Conservation (phyloP, 2,113 vertebrate species). For the Puntigrus tetrazona region DNA sequence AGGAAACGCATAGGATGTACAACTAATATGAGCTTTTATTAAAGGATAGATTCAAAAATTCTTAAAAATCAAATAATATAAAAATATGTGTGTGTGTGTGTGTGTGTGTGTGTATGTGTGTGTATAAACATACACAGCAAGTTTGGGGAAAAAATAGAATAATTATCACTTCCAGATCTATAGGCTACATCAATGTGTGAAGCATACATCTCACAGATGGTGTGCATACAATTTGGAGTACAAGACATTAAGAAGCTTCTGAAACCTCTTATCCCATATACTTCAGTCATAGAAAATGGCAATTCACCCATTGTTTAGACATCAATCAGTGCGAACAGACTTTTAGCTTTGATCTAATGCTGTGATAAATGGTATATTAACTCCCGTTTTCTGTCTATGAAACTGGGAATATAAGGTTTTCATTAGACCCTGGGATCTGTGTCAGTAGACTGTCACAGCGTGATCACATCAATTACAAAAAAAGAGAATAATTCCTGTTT, state of each 20-base stretch:
- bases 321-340: background rate
- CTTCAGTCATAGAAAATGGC: background rate
- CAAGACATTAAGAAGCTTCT: background rate
- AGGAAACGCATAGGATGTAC: background rate
- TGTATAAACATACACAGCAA: background rate
- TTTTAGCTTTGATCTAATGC: background rate
- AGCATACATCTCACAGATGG: constrained; percentile 3
- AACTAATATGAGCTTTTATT: background rate
- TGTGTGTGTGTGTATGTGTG: background rate
- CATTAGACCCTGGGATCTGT: background rate
- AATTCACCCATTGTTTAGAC: background rate
- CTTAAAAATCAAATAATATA: background rate
- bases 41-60: background rate
- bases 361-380: background rate
- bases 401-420: background rate
- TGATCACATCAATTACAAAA: background rate
- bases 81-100: background rate
- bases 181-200: background rate
- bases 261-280: background rate
- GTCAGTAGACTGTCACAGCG: background rate
- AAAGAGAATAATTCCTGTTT: background rate
- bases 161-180: background rate
- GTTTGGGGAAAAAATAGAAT: background rate
- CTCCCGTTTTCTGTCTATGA: no score
- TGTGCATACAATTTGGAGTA: background rate